Evolutionary conservation across 1,140 invertebrate species (phyloP).

Genomic region (Bombus huntii): DNA sequence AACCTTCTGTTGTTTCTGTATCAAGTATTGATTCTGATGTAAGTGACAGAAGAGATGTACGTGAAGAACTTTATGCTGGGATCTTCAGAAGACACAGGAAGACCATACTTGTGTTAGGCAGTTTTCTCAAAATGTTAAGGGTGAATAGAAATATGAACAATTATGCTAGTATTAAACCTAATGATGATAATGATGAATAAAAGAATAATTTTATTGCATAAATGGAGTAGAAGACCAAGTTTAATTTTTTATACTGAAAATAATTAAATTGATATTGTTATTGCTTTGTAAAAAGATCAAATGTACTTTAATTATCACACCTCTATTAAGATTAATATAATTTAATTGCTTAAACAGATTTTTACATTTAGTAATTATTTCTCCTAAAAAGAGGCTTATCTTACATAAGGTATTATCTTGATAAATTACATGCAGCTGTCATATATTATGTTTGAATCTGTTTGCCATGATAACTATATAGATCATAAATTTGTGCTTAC

Average conservation of each 20-base stretch:
- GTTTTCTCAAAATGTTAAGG: slow-evolving; percentile 90
- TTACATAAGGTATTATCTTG: slow-evolving; percentile 1
- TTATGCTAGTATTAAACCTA: slow-evolving; percentile 89
- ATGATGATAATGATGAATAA: slow-evolving; percentile 82
- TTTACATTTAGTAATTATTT: slow-evolving; percentile 6
- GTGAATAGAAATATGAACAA: slow-evolving; percentile 89
- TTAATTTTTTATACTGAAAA: slow-evolving; percentile 39
- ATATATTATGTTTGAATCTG: slow-evolving; percentile 26
- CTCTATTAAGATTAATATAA: neutral
- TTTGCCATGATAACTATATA: slow-evolving; percentile 26
- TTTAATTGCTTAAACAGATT: slow-evolving; percentile 6
- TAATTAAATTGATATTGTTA: slow-evolving; percentile 11
- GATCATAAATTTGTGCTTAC: slow-evolving; percentile 18
- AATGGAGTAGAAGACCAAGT: slow-evolving; percentile 30
- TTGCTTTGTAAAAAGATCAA: slow-evolving; percentile 38
- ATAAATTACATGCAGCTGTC: neutral
- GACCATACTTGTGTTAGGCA: slow-evolving; percentile 90
- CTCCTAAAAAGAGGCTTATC: slow-evolving; percentile 13
- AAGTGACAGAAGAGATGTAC: slow-evolving; percentile 88
- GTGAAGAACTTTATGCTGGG: slow-evolving; percentile 90
- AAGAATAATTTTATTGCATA: slow-evolving; percentile 32
- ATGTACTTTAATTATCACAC: neutral
- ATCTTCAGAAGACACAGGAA: slow-evolving; percentile 91
- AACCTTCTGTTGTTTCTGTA: slow-evolving; percentile 79
- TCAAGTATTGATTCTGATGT: slow-evolving; percentile 84